Conservation (phyloP, 1,140 invertebrate species). For the Drosophila pallidifrons region DNA sequence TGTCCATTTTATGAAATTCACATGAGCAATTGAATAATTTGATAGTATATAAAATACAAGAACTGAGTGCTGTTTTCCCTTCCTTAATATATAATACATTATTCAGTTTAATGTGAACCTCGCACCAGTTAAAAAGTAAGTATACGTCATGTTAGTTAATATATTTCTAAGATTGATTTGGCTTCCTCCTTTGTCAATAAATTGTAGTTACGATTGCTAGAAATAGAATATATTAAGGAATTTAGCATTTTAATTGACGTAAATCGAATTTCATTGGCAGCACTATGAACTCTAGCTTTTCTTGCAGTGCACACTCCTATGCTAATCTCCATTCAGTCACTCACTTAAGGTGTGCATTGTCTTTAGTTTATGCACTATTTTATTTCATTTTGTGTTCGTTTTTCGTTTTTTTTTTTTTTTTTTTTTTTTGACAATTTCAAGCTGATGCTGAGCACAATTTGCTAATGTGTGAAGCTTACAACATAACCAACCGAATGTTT, state of each 20-base stretch:
- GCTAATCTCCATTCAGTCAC: not conserved
- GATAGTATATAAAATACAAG: too few species aligned
- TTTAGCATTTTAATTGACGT: too few species aligned
- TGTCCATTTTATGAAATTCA: too few species aligned
- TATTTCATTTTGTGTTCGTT: slow-evolving; percentile 19
- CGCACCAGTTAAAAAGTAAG: not conserved
- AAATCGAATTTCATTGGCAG: too few species aligned
- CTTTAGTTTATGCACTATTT: slow-evolving; percentile 26
- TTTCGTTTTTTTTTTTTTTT: slow-evolving; percentile 13
- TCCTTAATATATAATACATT: too few species aligned
- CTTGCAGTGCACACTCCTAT: slow-evolving; percentile 23
- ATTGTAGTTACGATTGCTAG: too few species aligned
- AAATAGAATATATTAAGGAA: too few species aligned
- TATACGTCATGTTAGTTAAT: not conserved
- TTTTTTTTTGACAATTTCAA: slow-evolving; percentile 51
- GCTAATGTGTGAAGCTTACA: slow-evolving; percentile 67
- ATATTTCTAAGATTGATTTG: too few species aligned
- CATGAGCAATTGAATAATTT: too few species aligned
- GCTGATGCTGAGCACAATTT: slow-evolving; percentile 65
- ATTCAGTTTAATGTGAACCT: too few species aligned
- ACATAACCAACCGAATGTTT: slow-evolving; percentile 53
- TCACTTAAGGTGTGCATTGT: slow-evolving; percentile 20
- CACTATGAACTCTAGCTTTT: slow-evolving; percentile 3
- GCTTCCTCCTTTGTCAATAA: too few species aligned
- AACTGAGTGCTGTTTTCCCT: too few species aligned